Evolutionary conservation across 2,888 invertebrate genomes (phyloP).

Genomic region (Epiblema foenella): DNA sequence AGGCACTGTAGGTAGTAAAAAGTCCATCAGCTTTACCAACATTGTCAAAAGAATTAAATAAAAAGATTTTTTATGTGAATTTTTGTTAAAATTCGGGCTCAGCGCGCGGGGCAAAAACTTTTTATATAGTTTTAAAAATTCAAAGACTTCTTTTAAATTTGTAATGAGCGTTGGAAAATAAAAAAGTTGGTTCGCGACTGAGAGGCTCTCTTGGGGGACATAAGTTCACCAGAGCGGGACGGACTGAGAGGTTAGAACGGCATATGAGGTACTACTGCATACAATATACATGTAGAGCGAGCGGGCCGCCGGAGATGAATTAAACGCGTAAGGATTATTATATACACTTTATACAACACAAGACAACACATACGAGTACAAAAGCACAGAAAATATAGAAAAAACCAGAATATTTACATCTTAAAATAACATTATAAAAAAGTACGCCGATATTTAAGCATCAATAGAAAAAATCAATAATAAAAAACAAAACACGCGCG

Average conservation of each 20-base stretch:
- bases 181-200: conserved; percentile 36
- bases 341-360: too few relatives aligned
- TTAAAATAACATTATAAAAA: too few relatives aligned
- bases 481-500: too few relatives aligned
- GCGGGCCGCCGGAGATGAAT: too few relatives aligned
- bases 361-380: too few relatives aligned
- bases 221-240: conserved; percentile 39
- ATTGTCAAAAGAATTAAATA: conserved; percentile 13
- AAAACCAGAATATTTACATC: too few relatives aligned
- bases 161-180: conserved; percentile 42
- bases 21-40: conserved; percentile 12
- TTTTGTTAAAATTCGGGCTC: conserved; percentile 30
- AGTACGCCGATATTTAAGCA: too few relatives aligned
- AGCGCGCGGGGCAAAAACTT: conserved; percentile 15
- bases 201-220: conserved; percentile 35
- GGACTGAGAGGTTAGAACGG: not conserved
- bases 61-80: conserved; percentile 7
- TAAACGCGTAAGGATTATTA: too few relatives aligned
- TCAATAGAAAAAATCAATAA: too few relatives aligned
- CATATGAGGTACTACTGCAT: conserved; percentile 17
- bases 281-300: not conserved
- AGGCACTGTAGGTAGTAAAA: not conserved
- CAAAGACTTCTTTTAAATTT: conserved; percentile 42
- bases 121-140: conserved; percentile 43
- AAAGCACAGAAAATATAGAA: too few relatives aligned